Conservation (phyloP, 1,140 invertebrate genomes). For the Neuroterus valhalla region DNA sequence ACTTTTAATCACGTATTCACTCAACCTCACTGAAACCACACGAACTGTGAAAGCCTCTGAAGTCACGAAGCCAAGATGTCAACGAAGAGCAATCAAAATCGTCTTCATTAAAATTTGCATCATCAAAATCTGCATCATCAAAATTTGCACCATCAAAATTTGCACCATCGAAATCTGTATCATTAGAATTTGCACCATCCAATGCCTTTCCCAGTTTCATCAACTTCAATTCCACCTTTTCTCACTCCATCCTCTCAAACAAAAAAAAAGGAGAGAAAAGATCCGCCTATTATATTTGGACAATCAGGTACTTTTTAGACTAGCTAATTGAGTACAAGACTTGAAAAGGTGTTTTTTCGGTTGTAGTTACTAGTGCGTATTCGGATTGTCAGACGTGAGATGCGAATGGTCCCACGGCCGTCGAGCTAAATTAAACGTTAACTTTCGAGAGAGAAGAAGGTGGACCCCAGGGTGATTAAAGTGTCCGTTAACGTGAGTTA, state of each 20-base stretch:
- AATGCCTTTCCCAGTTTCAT: not conserved
- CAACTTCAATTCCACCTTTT: not conserved
- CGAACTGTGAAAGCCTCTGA: conserved; percentile 24
- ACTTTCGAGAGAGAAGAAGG: conserved; percentile 9
- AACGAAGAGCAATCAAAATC: conserved; percentile 1
- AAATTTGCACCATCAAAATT: conserved; percentile 1
- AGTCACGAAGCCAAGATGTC: conserved; percentile 17
- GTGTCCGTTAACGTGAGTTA: conserved; percentile 59
- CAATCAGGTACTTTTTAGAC: conserved; percentile 1
- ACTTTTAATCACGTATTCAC: conserved; percentile 21
- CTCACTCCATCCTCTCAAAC: not conserved
- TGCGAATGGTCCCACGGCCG: conserved; percentile 22
- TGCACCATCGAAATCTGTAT: not conserved
- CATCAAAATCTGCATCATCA: not conserved
- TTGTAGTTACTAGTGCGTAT: not conserved
- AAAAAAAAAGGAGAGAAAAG: not conserved
- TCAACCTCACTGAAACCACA: conserved; percentile 14
- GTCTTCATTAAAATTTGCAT: not conserved
- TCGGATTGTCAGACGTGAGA: conserved; percentile 4
- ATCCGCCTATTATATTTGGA: not conserved
- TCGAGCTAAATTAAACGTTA: conserved; percentile 42
- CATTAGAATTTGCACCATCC: not conserved
- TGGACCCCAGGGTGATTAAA: conserved; percentile 50
- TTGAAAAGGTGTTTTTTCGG: conserved; percentile 12
- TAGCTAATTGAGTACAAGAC: conserved; percentile 11